These are phyloP conservation scores for Caenorhabditis parvicauda DNA, from an alignment of 2,888 invertebrate species.

Conservation along the genomic window DNA sequence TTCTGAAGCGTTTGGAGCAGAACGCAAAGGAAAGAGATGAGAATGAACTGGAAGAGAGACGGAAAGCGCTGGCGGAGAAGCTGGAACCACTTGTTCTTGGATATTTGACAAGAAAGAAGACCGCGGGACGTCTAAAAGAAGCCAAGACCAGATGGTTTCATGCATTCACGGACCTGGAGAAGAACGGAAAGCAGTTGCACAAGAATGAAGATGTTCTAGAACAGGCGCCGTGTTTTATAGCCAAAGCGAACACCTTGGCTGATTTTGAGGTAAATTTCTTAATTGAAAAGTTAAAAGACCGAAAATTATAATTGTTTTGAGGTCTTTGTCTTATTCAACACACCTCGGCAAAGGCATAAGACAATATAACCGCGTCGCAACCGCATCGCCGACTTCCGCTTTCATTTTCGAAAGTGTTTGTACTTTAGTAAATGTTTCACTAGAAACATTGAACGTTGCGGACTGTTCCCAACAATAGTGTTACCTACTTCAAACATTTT, in stretches of 20 bases:
- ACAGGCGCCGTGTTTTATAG: conserved; percentile 11
- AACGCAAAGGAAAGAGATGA: conserved; percentile 36
- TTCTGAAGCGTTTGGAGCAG: conserved; percentile 27
- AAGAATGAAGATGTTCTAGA: conserved; percentile 14
- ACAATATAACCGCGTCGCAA: too few relatives aligned
- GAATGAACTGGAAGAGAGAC: conserved; percentile 14
- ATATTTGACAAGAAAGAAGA: conserved; percentile 26
- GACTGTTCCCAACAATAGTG: too few relatives aligned
- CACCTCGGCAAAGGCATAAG: too few relatives aligned
- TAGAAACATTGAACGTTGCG: too few relatives aligned
- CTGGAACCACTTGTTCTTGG: conserved; percentile 30
- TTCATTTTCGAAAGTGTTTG: too few relatives aligned
- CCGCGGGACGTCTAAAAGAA: conserved; percentile 1
- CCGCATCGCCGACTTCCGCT: too few relatives aligned
- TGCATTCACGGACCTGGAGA: conserved; percentile 30
- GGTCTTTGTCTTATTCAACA: too few relatives aligned
- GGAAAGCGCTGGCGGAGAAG: conserved; percentile 19
- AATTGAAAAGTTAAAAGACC: neutral
- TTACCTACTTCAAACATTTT: too few relatives aligned
- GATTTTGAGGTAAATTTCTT: conserved; percentile 23
- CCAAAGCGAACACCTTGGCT: conserved; percentile 8
- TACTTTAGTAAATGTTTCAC: too few relatives aligned
- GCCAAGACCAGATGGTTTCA: conserved; percentile 16
- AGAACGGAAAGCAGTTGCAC: conserved; percentile 16
- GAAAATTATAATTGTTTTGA: too few relatives aligned